Evolutionary conservation across 2,797 vertebrate genomes (phyloP), one percentile per base, ranked within the genome.

Genomic region (Microchirus variegatus): DNA sequence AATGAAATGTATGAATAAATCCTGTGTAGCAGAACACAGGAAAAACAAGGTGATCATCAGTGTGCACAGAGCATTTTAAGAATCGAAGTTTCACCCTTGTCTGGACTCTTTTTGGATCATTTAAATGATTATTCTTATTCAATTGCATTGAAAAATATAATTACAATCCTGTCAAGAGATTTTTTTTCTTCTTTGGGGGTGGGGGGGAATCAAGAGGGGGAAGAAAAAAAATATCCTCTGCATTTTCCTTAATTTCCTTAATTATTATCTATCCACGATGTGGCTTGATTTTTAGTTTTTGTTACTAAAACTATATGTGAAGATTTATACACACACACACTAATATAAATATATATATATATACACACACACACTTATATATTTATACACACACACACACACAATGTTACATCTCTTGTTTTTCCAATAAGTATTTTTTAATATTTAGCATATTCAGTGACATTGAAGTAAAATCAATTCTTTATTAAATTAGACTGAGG

Each of bases 61-160:
- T 45, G 44, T 63, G 31, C 17, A 13, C 8, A 15, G 1, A 60
- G 47, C 48, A 2, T 52, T 46, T 58, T 53, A 13, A 56, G 11
- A 58, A 70, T 69, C 43, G 61, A 63, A 49, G 49, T 71, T 53
- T 46, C 9, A 70, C 12, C 16, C 67, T 69, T 50, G 37, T 15
- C 40, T 13, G n/a, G 3, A 10, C 5, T 37, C 13, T 8, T 59
- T 53, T 18, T 49, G 9, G 16, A 1, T 6, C 50, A 19, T 43
- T 43, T 43, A 31, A 16, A n/a, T 17, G 46, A 54, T 75, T 67
- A 14, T 26, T 37, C 16, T 56, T 50, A 31, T 47, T 57, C 42
- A 14, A 5, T 49, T 11, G 13, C 7, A 62, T 57, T 41, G 17
- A 64, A 53, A 58, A 58, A 37, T 19, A n/a, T 1, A 52, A 46